phyloP scores from a whole-genome alignment of 2,113 vertebrate genomes.

The Lophochroa leadbeateri region DNA sequence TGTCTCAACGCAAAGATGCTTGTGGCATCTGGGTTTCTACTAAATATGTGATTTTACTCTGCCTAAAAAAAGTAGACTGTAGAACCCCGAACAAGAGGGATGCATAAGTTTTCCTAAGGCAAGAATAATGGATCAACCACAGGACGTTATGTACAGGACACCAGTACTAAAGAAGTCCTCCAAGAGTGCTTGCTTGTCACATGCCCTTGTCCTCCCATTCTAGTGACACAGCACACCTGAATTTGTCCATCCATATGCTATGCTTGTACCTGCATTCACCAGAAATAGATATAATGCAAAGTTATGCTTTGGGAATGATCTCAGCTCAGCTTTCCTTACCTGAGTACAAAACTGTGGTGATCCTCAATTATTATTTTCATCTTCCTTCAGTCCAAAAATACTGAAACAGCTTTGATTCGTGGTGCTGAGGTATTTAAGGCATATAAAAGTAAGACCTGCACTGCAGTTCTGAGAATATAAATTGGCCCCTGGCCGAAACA shows the following conservation, averaged over 20 bases:
- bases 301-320: background rate
- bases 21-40: background rate
- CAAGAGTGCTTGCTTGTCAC: background rate
- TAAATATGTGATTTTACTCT: background rate
- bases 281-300: background rate
- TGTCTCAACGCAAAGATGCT: background rate
- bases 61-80: background rate
- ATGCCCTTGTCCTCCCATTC: accelerated
- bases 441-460: background rate
- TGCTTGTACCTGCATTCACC: background rate
- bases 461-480: background rate
- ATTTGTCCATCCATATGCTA: background rate
- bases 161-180: background rate
- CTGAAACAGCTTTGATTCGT: background rate
- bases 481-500: background rate
- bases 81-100: background rate
- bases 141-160: background rate
- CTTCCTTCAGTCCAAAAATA: background rate
- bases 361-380: background rate
- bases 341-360: background rate
- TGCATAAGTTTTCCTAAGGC: background rate
- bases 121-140: background rate
- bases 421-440: background rate
- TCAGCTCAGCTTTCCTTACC: background rate
- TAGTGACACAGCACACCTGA: background rate